Evolutionary conservation across 1,140 invertebrate genomes (phyloP), one percentile per base, ranked within the genome.

Genomic region (Heterodera schachtii): DNA sequence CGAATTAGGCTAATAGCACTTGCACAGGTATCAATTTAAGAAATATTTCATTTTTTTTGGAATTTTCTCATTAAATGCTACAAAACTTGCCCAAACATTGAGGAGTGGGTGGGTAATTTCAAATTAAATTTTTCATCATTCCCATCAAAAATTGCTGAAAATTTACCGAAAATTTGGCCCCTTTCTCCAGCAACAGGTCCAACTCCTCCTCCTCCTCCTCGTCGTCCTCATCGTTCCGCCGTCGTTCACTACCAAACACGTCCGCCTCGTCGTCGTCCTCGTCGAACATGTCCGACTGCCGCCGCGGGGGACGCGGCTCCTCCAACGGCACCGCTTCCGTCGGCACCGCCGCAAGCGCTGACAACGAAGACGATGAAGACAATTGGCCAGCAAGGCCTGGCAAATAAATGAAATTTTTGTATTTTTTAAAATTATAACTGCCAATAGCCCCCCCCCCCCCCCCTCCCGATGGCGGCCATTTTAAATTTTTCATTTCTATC

Each of bases 101-200:
- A n/a, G 6, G 5, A 73, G n/a, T n/a, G 16, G 47, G 2, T 46
- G 16, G 4, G 21, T 2, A 73, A 46, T 73, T 73, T 21, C n/a
- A 73, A 73, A n/a, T 21, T 16, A 73, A 73, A 46, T 73, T 19
- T 4, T 75, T 75, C 49, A 52, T 64, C 44, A 77, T 66, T 52
- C 21, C 49, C 46, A 46, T 67, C 16, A n/a, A 64, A 57, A 67
- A 52, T 66, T 66, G 2, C 1, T 70, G n/a, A 70, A 70, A 70
- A 70, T 19, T 31, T 43, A 66, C 16, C 19, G 44, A 77, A 43
- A 3, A 66, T 66, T 60, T 77, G 44, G 66, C 49, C 46, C 41
- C 57, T 52, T 66, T 60, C 57, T 67, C 47, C 57, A 16, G n/a
- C 5, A 47, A 52, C 11, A n/a, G 9, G 74, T 31, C 49, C 19